phyloP scores from a whole-genome alignment of 1,140 invertebrate species.

The Spodoptera frugiperda region DNA sequence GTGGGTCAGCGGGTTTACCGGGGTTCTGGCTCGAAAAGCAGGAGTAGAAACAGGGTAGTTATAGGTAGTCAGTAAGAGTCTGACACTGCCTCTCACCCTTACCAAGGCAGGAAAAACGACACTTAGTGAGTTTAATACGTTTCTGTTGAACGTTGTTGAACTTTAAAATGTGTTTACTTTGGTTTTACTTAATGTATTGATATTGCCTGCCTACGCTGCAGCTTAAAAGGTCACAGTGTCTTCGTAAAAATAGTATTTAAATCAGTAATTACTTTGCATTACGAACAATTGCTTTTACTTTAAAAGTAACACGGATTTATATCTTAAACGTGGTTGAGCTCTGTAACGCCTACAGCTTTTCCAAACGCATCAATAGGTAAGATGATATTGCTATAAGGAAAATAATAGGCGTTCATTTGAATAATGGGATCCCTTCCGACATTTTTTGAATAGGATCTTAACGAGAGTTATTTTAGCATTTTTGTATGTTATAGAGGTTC shows the following conservation, averaged over 20 bases:
- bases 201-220: background rate
- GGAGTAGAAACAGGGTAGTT: too few species aligned
- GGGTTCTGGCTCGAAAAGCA: too few species aligned
- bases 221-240: background rate
- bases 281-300: background rate
- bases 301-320: slow-evolving; percentile 11
- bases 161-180: background rate
- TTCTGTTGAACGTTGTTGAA: background rate
- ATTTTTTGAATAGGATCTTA: slow-evolving; percentile 45
- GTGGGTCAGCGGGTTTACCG: too few species aligned
- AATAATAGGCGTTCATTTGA: slow-evolving; percentile 50
- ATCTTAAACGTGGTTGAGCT: slow-evolving; percentile 1
- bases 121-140: too few species aligned
- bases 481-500: slow-evolving; percentile 31
- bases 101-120: too few species aligned
- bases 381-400: slow-evolving; percentile 49
- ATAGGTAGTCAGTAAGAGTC: too few species aligned
- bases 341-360: slow-evolving; percentile 31
- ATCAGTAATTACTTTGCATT: background rate
- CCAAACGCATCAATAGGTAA: slow-evolving; percentile 29
- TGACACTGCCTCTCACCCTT: too few species aligned
- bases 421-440: slow-evolving; percentile 47
- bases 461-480: slow-evolving; percentile 42
- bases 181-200: background rate
- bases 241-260: slow-evolving; percentile 12